Percentiles rank a stretch among this genome's conserved stretches.
These are phyloP conservation scores for Stenchaetothrips biformis DNA, from an alignment of 2,888 invertebrate species.

Conservation along the genomic window DNA sequence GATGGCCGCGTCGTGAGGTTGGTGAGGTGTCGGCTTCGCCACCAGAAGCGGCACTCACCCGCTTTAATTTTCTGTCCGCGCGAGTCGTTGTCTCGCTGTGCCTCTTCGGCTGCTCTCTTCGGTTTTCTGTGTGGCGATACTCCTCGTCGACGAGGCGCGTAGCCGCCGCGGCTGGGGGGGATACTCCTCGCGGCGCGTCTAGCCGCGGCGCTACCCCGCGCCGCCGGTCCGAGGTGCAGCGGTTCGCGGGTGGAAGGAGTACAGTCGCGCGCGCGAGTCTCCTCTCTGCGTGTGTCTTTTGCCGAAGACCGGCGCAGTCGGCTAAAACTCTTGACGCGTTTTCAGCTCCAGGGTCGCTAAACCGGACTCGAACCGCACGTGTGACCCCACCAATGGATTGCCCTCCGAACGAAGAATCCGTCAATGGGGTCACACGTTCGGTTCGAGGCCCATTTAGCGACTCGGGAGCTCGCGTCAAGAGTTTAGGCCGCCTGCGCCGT, in stretches of 20 bases:
- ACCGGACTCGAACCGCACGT: too few relatives aligned
- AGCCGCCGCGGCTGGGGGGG: not conserved
- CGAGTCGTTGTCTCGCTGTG: not conserved
- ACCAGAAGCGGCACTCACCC: not conserved
- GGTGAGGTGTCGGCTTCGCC: constrained; percentile 30
- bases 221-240: not conserved
- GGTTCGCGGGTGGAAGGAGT: not conserved
- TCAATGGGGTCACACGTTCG: too few relatives aligned
- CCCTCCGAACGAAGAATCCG: too few relatives aligned
- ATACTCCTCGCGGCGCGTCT: not conserved
- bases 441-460: too few relatives aligned
- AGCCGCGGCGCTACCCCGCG: constrained; percentile 2
- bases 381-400: too few relatives aligned
- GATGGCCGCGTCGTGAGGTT: not conserved
- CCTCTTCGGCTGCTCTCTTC: too few relatives aligned
- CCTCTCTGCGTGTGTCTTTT: not conserved
- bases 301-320: not conserved
- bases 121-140: not conserved
- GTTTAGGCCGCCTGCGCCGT: too few relatives aligned
- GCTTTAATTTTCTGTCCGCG: not conserved
- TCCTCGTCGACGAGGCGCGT: not conserved
- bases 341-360: too few relatives aligned
- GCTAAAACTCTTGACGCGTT: too few relatives aligned
- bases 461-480: too few relatives aligned
- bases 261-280: not conserved